Base-by-base conservation (phyloP, 1,140 invertebrate species). In the Neodiprion lecontei region DNA sequence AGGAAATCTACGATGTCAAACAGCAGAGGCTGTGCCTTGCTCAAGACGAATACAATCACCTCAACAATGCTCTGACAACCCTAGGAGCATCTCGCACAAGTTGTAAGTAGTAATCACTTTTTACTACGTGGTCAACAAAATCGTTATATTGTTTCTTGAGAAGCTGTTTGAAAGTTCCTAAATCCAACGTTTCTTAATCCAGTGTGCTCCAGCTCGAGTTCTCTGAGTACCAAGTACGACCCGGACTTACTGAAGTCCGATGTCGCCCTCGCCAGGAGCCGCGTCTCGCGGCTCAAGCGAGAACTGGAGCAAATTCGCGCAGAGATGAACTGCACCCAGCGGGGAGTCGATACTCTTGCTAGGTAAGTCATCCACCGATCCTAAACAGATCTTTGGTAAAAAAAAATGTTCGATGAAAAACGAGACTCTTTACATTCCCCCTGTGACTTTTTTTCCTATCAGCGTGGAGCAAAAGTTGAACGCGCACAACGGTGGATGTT, bases 1-100 rank as follows among this genome's bases (percentile, higher is more conserved):
- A 97, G 88, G 97, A 99, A 89, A 98, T 98, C 83, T 96, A 95
- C 88, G 95, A 97, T 88, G 93, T 99, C 53, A 99, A 99, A 89
- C 95, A 97, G 85, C 96, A 98, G 88, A 92, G 97, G 83, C 88
- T 99, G 72, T 93, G 94, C 80, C 89, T 98, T 78, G 97, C 97
- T 61, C 96, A 98, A 86, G 97, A 98, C 87, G 97, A 99, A 88
- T 99, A 96, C 89, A 96, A 97, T 85, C 95, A 98, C 85, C 91
- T 99, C 7, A 97, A 96, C 88, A 95, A 96, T 85, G 94, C 95
- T 17, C 88, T 96, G 17, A 92, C 92, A n/a, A 95, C 94, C 53
- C 90, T 96, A 71, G 94, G 93, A 65, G 93, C 94, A 67, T 96
- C 95, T 68, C 91, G 95, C 78, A 95, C 94, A 74, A 96, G 95